A percentile compares a stretch with the other conserved stretches of the same genome.
Conservation (phyloP, 2,113 vertebrate genomes). For the Rousettus leschenaultii region DNA sequence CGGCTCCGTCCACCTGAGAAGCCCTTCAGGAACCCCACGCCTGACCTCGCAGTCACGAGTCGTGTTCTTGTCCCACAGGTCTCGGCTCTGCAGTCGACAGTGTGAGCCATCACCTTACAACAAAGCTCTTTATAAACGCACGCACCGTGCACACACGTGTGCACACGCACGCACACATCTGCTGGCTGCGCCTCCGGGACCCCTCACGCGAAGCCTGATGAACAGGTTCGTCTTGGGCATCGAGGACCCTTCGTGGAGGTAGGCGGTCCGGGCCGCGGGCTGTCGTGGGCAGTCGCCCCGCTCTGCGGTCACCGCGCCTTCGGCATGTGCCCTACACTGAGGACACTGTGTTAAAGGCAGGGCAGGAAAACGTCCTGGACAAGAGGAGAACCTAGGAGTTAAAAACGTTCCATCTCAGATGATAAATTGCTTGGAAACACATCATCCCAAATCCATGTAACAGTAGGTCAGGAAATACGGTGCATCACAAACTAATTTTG, state of each 20-base stretch:
- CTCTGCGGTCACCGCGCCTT: rapidly evolving
- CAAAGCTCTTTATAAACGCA: background rate
- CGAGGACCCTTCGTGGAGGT: rapidly evolving
- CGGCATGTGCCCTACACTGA: rapidly evolving
- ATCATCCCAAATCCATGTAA: background rate
- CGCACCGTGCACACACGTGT: too few species aligned
- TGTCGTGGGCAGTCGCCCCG: rapidly evolving
- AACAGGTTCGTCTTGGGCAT: background rate
- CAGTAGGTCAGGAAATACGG: background rate
- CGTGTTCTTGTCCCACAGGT: background rate
- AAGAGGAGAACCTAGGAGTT: background rate
- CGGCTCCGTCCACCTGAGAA: background rate
- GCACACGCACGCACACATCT: background rate
- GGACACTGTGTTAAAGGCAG: background rate
- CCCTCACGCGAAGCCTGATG: rapidly evolving
- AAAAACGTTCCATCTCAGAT: background rate
- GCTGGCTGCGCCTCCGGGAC: background rate
- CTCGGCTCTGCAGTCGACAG: too few species aligned
- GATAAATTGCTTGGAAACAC: background rate
- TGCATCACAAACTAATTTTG: constrained; percentile 7
- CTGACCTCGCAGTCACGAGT: too few species aligned
- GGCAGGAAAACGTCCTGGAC: too few species aligned
- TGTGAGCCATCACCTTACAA: background rate
- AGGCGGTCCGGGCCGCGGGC: rapidly evolving
- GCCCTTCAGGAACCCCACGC: background rate